A percentile compares a stretch with the other conserved stretches of the same genome.
phyloP scores from a whole-genome alignment of 2,888 invertebrate genomes.

The Syrista parreyssii region DNA sequence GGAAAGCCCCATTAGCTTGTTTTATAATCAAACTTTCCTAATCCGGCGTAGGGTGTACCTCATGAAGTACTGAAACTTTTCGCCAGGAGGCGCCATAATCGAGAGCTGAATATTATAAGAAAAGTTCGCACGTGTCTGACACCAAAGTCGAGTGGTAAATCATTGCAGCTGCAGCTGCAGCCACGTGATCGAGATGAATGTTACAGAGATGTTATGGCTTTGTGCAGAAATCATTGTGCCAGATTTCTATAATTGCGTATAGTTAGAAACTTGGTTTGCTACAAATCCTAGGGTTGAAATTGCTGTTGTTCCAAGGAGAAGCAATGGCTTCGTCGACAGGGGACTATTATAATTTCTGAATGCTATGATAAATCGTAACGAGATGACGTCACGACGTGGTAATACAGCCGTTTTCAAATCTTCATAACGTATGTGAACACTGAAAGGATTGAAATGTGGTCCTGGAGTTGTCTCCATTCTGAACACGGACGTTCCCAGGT shows the following conservation, averaged over 20 bases:
- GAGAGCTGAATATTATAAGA: background rate
- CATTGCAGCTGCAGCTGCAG: background rate
- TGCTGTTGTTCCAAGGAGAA: background rate
- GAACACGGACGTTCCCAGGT: background rate
- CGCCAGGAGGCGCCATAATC: background rate
- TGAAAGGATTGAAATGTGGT: background rate
- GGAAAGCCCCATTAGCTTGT: background rate
- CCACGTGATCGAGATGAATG: background rate
- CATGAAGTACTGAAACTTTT: background rate
- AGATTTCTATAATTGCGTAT: background rate
- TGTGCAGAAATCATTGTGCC: background rate
- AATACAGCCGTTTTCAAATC: background rate
- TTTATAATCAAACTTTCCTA: background rate
- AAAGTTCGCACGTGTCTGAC: background rate
- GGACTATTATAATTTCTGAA: background rate
- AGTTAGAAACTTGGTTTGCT: background rate
- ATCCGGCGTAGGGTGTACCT: background rate
- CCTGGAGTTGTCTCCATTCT: background rate
- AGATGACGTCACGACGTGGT: background rate
- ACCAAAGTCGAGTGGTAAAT: background rate
- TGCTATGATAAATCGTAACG: background rate
- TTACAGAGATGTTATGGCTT: background rate
- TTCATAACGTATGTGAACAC: background rate
- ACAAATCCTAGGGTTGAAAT: background rate
- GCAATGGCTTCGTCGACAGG: background rate